These are phyloP conservation scores for Nemotelus pantherinus DNA, from an alignment of 2,888 invertebrate genomes.

Conservation along the genomic window DNA sequence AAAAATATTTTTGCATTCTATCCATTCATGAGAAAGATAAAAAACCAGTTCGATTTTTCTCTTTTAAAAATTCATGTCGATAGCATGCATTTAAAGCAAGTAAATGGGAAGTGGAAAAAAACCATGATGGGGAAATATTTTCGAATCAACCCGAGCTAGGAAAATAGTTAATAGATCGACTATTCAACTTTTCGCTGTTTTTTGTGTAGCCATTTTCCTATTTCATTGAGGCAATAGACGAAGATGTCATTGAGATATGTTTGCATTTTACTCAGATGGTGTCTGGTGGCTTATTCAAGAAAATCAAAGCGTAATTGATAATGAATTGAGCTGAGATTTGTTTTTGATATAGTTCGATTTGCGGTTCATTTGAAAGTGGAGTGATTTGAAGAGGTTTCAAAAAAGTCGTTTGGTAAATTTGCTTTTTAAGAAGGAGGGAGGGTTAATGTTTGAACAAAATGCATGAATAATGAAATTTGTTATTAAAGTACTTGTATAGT, in stretches of 20 bases:
- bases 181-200: background rate
- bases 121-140: background rate
- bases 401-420: too few relatives aligned
- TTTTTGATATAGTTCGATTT: constrained; percentile 25
- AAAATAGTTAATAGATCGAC: constrained; percentile 4
- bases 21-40: background rate
- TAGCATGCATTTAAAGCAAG: background rate
- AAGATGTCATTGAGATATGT: background rate
- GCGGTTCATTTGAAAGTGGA: constrained; percentile 20
- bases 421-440: too few relatives aligned
- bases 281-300: constrained; percentile 21
- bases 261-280: background rate
- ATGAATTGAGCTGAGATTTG: constrained; percentile 34
- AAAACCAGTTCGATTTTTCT: constrained; percentile 10
- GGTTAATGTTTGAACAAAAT: too few relatives aligned
- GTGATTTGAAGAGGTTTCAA: background rate
- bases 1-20: constrained; percentile 4
- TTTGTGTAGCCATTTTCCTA: background rate
- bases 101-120: too few relatives aligned
- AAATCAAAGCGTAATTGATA: constrained; percentile 40
- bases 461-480: too few relatives aligned
- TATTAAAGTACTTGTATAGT: too few relatives aligned
- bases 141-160: constrained; percentile 31
- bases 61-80: constrained; percentile 34
- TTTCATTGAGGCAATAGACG: background rate